phyloP scores from a whole-genome alignment of 2,797 vertebrate genomes.

The Pseudotriccus pelzelni region DNA sequence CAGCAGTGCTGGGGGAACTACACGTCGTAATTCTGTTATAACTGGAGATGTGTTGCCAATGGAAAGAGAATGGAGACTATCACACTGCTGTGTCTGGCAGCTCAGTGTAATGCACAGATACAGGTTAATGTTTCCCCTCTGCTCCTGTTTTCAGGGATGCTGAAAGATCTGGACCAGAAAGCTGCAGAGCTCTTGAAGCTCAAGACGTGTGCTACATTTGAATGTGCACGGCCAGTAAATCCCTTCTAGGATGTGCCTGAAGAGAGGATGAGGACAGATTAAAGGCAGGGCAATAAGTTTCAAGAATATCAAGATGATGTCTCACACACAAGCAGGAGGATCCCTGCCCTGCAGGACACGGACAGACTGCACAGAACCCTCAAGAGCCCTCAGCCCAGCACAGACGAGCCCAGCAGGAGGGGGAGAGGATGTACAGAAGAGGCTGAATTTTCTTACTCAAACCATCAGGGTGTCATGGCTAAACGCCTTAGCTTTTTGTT shows the following conservation, averaged over 20 bases:
- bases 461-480: neutral
- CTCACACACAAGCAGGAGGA: neutral
- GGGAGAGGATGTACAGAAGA: neutral
- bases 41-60: neutral
- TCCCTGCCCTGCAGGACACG: neutral
- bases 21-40: neutral
- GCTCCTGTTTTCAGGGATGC: neutral
- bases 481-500: neutral
- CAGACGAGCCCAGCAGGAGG: rapidly evolving
- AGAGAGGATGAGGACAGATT: neutral
- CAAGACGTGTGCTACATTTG: rapidly evolving
- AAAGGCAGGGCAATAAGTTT: neutral
- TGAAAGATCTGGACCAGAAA: neutral
- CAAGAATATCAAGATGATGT: rapidly evolving
- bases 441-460: neutral
- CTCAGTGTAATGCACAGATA: neutral
- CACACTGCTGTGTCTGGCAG: neutral
- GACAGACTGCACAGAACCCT: neutral
- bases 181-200: neutral
- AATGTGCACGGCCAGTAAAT: neutral
- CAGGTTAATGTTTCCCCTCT: neutral
- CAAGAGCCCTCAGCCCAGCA: rapidly evolving
- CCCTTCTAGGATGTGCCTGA: neutral
- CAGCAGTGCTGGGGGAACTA: neutral
- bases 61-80: neutral